Base-by-base conservation (phyloP, 37 sponge, comb jelly and placozoan species). In the Cladorhizidae sp. region DNA sequence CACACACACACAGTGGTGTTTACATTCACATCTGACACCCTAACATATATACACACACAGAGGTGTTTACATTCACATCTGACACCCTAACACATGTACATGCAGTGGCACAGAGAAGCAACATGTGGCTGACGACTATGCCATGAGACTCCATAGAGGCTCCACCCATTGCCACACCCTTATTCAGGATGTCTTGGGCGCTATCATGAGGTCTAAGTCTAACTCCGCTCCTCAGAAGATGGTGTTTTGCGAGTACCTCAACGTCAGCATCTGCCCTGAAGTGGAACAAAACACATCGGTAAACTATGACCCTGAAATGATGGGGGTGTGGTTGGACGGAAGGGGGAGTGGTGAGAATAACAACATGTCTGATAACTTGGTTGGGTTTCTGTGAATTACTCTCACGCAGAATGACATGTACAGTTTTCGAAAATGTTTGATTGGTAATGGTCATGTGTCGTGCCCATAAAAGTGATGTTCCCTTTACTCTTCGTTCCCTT, bases 61-160 rank as follows among this genome's bases (percentile, higher is more conserved):
- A n/a, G n/a, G n/a, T n/a, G n/a, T n/a, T n/a, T n/a, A n/a, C n/a
- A n/a, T n/a, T n/a, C n/a, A n/a, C n/a, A n/a, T n/a, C n/a, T n/a
- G n/a, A n/a, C n/a, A n/a, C 21, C 26, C 9, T 25, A 8, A 9
- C 64, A n/a, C 25, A 63, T 21, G 25, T 40, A 43, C 8, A 64
- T 9, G 1, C 75, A 90, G 91, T 73, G 93, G 96, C 11, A 91
- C 95, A 58, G 89, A 86, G 79, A 92, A 89, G 50, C 93, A 98
- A 70, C 90, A 91, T 65, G 98, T 98, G 36, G 95, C 95, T 28
- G 40, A 95, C 73, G 98, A 98, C 80, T 98, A 98, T 84, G 95
- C 95, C 33, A 81, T 72, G 81, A 80, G 98, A 42, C 83, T 98
- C 32, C 89, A 93, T 45, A 85, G 81, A 22, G 98, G 98, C 11